Evolutionary conservation across 2,888 invertebrate genomes (phyloP).

Genomic region (Callyntrura guangdongensis): DNA sequence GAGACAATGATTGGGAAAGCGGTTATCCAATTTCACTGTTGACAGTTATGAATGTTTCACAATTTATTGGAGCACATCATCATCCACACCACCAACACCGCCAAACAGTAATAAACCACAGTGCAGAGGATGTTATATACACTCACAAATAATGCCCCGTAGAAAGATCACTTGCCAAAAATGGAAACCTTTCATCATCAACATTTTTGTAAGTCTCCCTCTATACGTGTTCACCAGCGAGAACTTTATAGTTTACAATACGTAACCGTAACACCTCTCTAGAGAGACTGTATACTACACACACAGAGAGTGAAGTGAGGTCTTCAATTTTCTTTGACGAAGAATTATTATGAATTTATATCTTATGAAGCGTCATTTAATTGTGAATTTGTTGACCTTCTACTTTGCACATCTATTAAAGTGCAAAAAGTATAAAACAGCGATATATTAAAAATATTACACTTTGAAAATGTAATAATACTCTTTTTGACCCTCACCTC

Average conservation of each 20-base stretch:
- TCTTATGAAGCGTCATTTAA: constrained; percentile 2
- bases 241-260: constrained; percentile 11
- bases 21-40: constrained; percentile 78
- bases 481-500: constrained; percentile 13
- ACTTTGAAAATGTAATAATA: constrained; percentile 33
- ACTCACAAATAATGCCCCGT: constrained; percentile 55
- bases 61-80: constrained; percentile 78
- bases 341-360: constrained; percentile 22
- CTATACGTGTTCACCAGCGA: constrained; percentile 7
- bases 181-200: constrained; percentile 73
- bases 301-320: background rate
- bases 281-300: background rate
- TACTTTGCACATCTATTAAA: constrained; percentile 29
- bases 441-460: constrained; percentile 18
- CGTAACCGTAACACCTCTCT: background rate
- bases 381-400: constrained; percentile 58
- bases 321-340: background rate
- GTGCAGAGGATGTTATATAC: constrained; percentile 32
- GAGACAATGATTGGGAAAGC: constrained; percentile 70
- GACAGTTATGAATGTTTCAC: constrained; percentile 74
- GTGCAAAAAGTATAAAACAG: background rate
- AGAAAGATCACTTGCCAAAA: constrained; percentile 71
- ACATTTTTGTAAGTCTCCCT: constrained; percentile 39
- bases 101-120: constrained; percentile 38
- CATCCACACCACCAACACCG: constrained; percentile 54